Evolutionary conservation across 2,888 invertebrate genomes (phyloP), one percentile per base, ranked within the genome.

Genomic region (Sinohyriopsis cumingii): DNA sequence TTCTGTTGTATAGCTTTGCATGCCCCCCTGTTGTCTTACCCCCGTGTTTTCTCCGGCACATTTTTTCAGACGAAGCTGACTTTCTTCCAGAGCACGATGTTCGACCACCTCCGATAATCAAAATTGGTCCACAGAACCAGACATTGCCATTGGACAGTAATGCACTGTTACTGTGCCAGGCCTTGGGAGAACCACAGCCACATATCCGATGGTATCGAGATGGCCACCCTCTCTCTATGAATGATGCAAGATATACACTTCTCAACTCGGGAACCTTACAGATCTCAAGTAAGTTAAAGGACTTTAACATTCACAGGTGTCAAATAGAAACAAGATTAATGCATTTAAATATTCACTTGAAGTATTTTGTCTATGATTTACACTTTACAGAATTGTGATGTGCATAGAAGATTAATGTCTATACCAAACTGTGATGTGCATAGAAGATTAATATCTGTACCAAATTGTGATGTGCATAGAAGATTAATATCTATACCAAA

Each of bases 51-150:
- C 53, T 72, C 65, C 70, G 70, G 72, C 68, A 55, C 73, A 64
- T 67, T 53, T 73, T 75, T 76, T 76, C 76, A 73, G 73, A 64
- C n/a, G 66, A 59, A 20, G 54, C 59, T 73, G 76, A 71, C 67
- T 69, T 73, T 73, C 65, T 77, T 77, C 55, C 82, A 88, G 88
- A 88, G 63, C 81, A 85, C 64, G 89, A 89, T 75, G 79, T 85
- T n/a, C 80, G 89, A 62, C 88, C 89, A 6, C 96, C 96, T 20
- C 96, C 96, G 62, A 94, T 96, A 81, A 95, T 97, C 83, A 93
- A 94, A 89, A 93, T 95, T 77, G 95, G 95, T 1, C 96, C 96
- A 9, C 93, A 94, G 73, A 96, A 96, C 91, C 96, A 96, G 91
- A 96, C 96, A 0, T 90, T 96, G 59, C 94, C 95, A 22, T 90